Evolutionary conservation across 1,140 invertebrate species (phyloP).

Genomic region (Heliconius himera): DNA sequence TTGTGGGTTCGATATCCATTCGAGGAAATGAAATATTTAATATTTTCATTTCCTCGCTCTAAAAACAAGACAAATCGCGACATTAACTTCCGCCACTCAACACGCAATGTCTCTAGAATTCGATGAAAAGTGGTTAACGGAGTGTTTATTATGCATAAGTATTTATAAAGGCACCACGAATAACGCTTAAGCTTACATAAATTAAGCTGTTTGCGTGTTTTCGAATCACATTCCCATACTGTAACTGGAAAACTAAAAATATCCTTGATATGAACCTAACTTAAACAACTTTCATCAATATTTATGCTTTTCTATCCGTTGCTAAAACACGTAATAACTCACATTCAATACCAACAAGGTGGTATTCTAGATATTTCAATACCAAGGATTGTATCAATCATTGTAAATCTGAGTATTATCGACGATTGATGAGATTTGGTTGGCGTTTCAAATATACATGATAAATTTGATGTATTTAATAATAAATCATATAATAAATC

Average conservation of each 20-base stretch:
- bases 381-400: slow-evolving; percentile 40
- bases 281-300: slow-evolving; percentile 52
- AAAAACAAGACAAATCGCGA: too few relatives aligned
- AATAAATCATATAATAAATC: neutral
- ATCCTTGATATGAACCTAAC: slow-evolving; percentile 39
- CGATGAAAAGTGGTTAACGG: too few relatives aligned
- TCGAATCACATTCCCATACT: slow-evolving; percentile 11
- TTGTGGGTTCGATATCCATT: too few relatives aligned
- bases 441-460: neutral
- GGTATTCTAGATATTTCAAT: slow-evolving; percentile 53
- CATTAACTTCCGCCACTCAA: too few relatives aligned
- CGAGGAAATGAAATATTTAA: too few relatives aligned
- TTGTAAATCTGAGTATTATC: neutral
- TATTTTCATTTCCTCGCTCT: too few relatives aligned
- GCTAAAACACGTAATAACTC: slow-evolving; percentile 53
- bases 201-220: neutral
- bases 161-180: neutral
- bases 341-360: slow-evolving; percentile 44
- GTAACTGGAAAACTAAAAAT: slow-evolving; percentile 36
- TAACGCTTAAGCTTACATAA: slow-evolving; percentile 1
- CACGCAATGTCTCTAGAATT: too few relatives aligned
- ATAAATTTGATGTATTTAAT: neutral
- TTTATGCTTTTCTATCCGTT: slow-evolving; percentile 51
- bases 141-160: neutral
- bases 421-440: neutral